Conservation (phyloP, 2,797 vertebrate species). For the Eremophila alpestris region DNA sequence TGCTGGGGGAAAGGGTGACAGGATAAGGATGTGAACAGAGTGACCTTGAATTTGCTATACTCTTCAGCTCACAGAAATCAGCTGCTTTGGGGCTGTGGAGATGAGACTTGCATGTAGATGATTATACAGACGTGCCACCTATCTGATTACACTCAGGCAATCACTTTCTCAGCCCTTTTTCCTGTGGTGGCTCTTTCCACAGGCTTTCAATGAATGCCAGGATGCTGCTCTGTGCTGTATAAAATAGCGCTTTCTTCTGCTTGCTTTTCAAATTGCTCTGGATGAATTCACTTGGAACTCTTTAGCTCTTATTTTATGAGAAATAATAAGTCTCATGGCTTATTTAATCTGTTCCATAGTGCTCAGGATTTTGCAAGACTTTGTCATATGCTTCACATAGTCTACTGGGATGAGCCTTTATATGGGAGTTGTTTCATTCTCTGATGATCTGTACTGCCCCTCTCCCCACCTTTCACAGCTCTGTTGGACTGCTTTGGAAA, state of each 20-base stretch:
- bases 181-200: neutral
- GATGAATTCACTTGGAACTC: neutral
- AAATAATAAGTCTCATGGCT: neutral
- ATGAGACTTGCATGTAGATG: neutral
- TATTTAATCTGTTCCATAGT: neutral
- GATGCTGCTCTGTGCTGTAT: neutral
- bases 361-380: neutral
- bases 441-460: neutral
- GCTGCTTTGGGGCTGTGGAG: neutral
- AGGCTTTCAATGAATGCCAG: neutral
- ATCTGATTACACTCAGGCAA: neutral
- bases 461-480: neutral
- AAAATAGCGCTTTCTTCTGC: neutral
- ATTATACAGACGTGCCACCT: neutral
- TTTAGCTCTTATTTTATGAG: neutral
- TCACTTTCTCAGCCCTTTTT: neutral
- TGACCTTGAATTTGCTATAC: neutral
- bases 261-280: neutral
- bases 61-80: neutral
- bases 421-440: neutral
- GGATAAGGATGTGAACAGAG: neutral
- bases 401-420: neutral
- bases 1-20: neutral
- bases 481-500: neutral
- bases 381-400: neutral